Base-by-base conservation (phyloP, 2,797 vertebrate genomes). In the Labroides dimidiatus region DNA sequence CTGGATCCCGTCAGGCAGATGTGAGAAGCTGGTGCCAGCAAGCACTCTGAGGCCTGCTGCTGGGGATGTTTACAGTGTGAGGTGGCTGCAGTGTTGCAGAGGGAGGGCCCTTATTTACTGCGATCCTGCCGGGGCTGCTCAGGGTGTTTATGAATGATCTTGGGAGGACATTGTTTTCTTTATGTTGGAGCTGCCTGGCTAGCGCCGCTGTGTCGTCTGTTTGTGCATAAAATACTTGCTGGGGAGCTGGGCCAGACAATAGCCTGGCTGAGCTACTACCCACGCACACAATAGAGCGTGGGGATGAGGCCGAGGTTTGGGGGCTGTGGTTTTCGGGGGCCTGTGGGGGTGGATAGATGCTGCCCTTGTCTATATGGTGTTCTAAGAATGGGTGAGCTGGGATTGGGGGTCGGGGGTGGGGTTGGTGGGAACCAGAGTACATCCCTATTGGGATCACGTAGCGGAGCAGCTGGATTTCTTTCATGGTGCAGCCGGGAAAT, bases 391-490 rank as follows among this genome's bases (percentile, higher is more conserved):
- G 80, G 75, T 72, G 86, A 78, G 72, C 66, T 75, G 80, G 72
- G 81, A 74, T 70, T 71, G 84, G 86, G 49, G 49, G 89, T 71
- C 82, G 86, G 49, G 49, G 89, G 89, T 91, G 80, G 80, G 82
- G 92, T 87, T 65, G 91, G 82, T 93, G 91, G 92, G 93, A 93
- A 94, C 86, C 64, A 39, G 73, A 88, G 82, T 82, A 86, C 82
- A 85, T 89, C 91, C 86, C 88, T 72, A 82, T 85, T 89, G 90
- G 92, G 90, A 91, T 90, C 89, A 84, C 85, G 87, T 80, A 88
- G 84, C 84, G 67, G 81, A 92, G 92, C 93, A 93, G 93, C 94
- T 94, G 93, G 93, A 93, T 94, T 91, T 91, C 91, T 93, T 92
- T 94, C 90, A 91, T 91, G 88, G 89, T 89, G 90, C 90, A 85